Evolutionary conservation across 2,888 invertebrate species (phyloP), one percentile per base, ranked within the genome.

Genomic region (Vannuccia rotundouncinata): DNA sequence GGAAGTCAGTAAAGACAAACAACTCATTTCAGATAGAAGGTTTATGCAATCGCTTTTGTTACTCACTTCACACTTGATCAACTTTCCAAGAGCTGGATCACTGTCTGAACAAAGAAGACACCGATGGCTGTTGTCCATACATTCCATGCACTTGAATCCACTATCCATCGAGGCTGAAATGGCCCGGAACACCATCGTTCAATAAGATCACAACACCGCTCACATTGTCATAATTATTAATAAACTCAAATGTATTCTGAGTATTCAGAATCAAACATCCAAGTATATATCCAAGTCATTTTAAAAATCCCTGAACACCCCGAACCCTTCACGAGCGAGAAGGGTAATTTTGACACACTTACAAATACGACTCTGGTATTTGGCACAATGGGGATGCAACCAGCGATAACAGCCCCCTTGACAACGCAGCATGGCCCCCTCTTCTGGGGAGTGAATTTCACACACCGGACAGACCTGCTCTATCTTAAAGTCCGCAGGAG

Each of bases 351-450:
- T n/a, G n/a, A n/a, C n/a, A 66, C 17, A 66, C 66, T 66, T 2
- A 66, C 66, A 17, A 22, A 66, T 5, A 2, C 66, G 10, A 27
- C 66, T 75, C 60, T 78, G 59, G 78, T 78, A 78, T 27, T 73
- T 60, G 66, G 66, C 66, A 78, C 80, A 80, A 2, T 29, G n/a
- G 28, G 77, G 77, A 79, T 80, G 80, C n/a, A 28, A 79, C 28
- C 31, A 79, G 25, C 79, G 78, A 2, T 30, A 27, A 59, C 80
- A 80, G n/a, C 29, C 25, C 2, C 77, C 80, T 2, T 5, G 29
- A 59, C 80, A 80, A 1, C 31, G 79, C 79, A 80, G 22, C 77
- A 80, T 78, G 45, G 59, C 45, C 10, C 77, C 45, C 31, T 76
- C 28, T 5, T 79, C 60, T 5, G 77, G 78, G 22, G 76, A 29